Conservation (phyloP, 2,888 invertebrate species). For the Liodrosophila aerea region DNA sequence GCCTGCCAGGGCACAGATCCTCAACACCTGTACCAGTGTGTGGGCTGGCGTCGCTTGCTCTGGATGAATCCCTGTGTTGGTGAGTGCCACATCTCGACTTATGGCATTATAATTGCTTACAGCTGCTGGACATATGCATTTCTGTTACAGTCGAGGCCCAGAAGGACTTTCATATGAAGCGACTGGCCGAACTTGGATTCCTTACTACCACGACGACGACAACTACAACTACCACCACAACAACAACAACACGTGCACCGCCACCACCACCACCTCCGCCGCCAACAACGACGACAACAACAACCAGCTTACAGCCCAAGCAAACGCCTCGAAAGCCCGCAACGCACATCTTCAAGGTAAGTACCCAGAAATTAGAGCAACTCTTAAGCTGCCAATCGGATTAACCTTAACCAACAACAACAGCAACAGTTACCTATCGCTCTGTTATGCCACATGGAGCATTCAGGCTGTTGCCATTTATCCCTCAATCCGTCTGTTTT, state of each 20-base stretch:
- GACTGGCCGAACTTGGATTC: conserved; percentile 83
- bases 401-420: conserved; percentile 43
- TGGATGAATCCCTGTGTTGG: conserved; percentile 97
- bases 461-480: conserved; percentile 22
- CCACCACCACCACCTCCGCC: conserved; percentile 66
- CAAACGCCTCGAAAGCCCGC: conserved; percentile 74
- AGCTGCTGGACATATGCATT: not conserved
- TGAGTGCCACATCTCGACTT: conserved; percentile 83
- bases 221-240: conserved; percentile 83
- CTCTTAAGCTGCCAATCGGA: conserved; percentile 40
- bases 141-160: conserved; percentile 90
- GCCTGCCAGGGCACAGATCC: conserved; percentile 94
- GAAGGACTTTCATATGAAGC: conserved; percentile 91
- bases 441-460: conserved; percentile 2
- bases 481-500: conserved; percentile 63
- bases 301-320: conserved; percentile 81
- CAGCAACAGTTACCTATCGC: conserved; percentile 42
- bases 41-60: conserved; percentile 94
- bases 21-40: conserved; percentile 92
- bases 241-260: conserved; percentile 66
- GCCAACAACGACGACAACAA: conserved; percentile 72
- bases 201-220: conserved; percentile 83
- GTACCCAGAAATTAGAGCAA: conserved; percentile 32
- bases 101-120: too few species aligned
- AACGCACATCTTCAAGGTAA: conserved; percentile 74